Percentiles rank a stretch among this genome's conserved stretches.
These are phyloP conservation scores for Halichoeres trimaculatus DNA, from an alignment of 2,113 vertebrate species.

Conservation along the genomic window DNA sequence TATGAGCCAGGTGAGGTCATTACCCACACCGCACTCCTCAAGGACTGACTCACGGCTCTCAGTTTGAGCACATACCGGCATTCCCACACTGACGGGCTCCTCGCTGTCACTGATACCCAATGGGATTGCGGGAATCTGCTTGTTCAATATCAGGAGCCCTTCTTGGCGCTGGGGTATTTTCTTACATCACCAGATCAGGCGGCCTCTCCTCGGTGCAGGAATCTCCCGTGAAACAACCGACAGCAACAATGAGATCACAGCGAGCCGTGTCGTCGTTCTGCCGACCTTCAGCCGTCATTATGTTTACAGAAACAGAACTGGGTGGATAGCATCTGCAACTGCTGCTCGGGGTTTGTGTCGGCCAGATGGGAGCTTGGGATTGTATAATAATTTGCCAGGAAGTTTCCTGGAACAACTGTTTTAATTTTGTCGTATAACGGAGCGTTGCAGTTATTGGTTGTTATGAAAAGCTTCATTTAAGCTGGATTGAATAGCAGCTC, in stretches of 20 bases:
- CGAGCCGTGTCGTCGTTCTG: background rate
- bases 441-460: background rate
- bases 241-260: background rate
- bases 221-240: constrained; percentile 8
- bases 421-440: background rate
- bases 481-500: background rate
- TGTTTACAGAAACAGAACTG: background rate
- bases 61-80: background rate
- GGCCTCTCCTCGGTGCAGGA: background rate
- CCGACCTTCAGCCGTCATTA: background rate
- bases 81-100: background rate
- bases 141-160: background rate
- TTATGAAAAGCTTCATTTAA: background rate
- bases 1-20: constrained; percentile 37
- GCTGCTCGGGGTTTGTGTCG: background rate
- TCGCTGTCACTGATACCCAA: constrained; percentile 26
- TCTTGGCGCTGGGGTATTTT: background rate
- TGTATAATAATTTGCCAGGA: background rate
- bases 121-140: constrained; percentile 10
- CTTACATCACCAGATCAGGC: background rate
- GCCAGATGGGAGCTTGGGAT: background rate
- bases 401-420: background rate
- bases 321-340: background rate
- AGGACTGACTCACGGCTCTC: constrained; percentile 6
- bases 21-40: background rate